phyloP scores from a whole-genome alignment of 2,888 invertebrate species.

The Willowsia nigromaculata region DNA sequence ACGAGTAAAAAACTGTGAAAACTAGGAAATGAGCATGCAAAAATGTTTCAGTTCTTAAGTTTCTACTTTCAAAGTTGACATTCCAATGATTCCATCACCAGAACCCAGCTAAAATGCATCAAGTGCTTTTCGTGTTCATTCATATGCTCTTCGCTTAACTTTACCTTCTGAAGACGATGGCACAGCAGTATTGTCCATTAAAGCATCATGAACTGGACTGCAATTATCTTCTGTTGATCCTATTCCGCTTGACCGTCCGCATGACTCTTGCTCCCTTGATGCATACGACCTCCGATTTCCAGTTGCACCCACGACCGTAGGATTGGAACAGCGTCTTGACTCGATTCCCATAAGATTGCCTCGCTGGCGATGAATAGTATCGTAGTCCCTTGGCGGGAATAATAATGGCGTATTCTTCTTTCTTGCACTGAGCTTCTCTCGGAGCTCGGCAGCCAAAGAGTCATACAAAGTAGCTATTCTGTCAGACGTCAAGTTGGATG shows the following conservation, averaged over 20 bases:
- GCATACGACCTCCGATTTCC: constrained; percentile 76
- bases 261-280: constrained; percentile 83
- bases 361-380: constrained; percentile 91
- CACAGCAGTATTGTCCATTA: constrained; percentile 76
- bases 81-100: too few relatives aligned
- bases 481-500: constrained; percentile 79
- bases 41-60: neutral
- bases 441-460: constrained; percentile 93
- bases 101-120: too few relatives aligned
- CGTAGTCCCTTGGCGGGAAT: constrained; percentile 95
- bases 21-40: neutral
- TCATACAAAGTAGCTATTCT: constrained; percentile 90
- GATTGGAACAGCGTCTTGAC: constrained; percentile 86
- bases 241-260: constrained; percentile 92
- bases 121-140: too few relatives aligned
- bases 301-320: constrained; percentile 83
- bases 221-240: constrained; percentile 91
- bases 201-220: constrained; percentile 82
- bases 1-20: constrained; percentile 24
- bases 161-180: constrained; percentile 79
- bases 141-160: too few relatives aligned
- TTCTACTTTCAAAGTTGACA: too few relatives aligned
- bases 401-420: constrained; percentile 86
- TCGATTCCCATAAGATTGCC: constrained; percentile 89
- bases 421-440: constrained; percentile 84